phyloP scores from a whole-genome alignment of 1,140 invertebrate genomes.

The Drosophila ercepeae region DNA sequence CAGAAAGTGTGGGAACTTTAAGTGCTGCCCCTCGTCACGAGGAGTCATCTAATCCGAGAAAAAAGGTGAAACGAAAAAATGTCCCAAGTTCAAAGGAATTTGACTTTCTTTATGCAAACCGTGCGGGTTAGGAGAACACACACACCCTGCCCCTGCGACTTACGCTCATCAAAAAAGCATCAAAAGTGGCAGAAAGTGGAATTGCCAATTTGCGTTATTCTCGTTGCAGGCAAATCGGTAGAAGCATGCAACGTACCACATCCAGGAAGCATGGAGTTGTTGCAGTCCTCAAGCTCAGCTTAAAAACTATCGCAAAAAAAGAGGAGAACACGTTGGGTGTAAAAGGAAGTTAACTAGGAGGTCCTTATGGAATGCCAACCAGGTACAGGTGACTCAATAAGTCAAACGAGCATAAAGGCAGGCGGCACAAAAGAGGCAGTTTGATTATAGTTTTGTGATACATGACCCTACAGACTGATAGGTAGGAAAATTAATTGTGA shows the following conservation, averaged over 20 bases:
- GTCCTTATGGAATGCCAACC: slow-evolving; percentile 43
- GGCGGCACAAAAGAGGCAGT: slow-evolving; percentile 6
- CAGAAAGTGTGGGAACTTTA: slow-evolving; percentile 71
- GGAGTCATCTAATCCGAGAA: slow-evolving; percentile 68
- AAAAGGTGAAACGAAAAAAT: slow-evolving; percentile 51
- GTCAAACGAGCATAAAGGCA: slow-evolving; percentile 29
- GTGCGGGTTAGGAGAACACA: slow-evolving; percentile 41
- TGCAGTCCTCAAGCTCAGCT: slow-evolving; percentile 13
- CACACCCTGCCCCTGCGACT: slow-evolving; percentile 1
- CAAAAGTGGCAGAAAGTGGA: slow-evolving; percentile 69
- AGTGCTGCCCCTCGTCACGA: slow-evolving; percentile 74
- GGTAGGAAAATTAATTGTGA: slow-evolving; percentile 27
- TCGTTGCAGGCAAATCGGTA: slow-evolving; percentile 21
- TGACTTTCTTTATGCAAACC: slow-evolving; percentile 55
- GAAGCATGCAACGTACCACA: slow-evolving; percentile 6
- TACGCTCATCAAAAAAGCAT: slow-evolving; percentile 71
- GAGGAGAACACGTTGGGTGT: neutral
- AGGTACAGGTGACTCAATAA: slow-evolving; percentile 54
- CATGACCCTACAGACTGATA: slow-evolving; percentile 13
- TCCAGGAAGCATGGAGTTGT: slow-evolving; percentile 33
- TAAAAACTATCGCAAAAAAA: slow-evolving; percentile 40
- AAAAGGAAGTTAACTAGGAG: slow-evolving; percentile 46
- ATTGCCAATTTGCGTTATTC: slow-evolving; percentile 68
- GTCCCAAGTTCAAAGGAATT: slow-evolving; percentile 71
- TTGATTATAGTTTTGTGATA: slow-evolving; percentile 31